Evolutionary conservation across 2,113 vertebrate genomes (phyloP), one percentile per base, ranked within the genome.

Genomic region (Nibea albiflora): DNA sequence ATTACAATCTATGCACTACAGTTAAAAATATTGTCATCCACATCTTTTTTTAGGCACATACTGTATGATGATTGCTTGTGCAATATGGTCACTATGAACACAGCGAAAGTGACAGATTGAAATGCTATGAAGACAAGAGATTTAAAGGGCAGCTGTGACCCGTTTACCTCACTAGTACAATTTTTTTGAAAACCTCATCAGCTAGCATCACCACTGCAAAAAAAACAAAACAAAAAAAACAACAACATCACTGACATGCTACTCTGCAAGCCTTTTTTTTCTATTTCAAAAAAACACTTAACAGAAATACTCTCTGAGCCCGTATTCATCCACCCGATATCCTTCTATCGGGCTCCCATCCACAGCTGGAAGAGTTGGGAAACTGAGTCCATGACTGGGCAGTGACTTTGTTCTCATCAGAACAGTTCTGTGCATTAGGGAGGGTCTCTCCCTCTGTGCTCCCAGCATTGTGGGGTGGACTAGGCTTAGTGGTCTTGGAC

Each of bases 1-100:
- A 35, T 64, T 24, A 87, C 49, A 83, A 84, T 90, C 73, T 85
- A 70, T 73, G 16, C 70, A 84, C 87, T 84, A 31, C 63, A 77
- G 31, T 83, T 56, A 74, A 92, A 90, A 92, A 84, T 87, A 86
- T 86, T 84, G 85, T 64, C 65, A 82, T 83, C 78, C 47, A 67
- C 70, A 73, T 80, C 76, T 58, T 77, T 57, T 57, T 86, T 89
- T 63, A 94, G 91, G 94, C 94, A 95, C 93, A 90, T 89, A 73
- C 49, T 77, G 62, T 80, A 66, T 65, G 69, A 85, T 58, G 69
- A 85, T 58, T 83, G 60, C 61, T 81, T 90, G 90, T 90, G 88
- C 78, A 89, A 92, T 57, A 89, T 31, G 71, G 73, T 78, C 68
- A 77, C 58, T 78, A 53, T 71, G 53, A 85, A 80, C 71, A 86